A percentile compares a stretch with the other conserved stretches of the same genome.
phyloP scores from a whole-genome alignment of 2,888 invertebrate genomes.

The Agrochola lychnidis region DNA sequence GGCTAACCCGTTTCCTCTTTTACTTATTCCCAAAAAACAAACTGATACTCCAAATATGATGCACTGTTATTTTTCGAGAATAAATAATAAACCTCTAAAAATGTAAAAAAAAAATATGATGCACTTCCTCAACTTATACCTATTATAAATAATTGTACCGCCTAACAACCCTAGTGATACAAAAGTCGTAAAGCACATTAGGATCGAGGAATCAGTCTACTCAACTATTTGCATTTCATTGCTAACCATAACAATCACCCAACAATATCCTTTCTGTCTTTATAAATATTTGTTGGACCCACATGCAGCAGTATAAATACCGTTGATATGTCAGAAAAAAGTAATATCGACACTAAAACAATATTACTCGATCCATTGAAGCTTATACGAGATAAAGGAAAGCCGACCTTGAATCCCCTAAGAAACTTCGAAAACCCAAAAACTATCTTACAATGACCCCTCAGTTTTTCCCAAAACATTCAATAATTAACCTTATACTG shows the following conservation, averaged over 20 bases:
- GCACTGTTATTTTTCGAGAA: no score
- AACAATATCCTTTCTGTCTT: not conserved
- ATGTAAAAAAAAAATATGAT: no score
- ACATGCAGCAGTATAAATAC: not conserved
- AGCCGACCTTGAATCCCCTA: constrained; percentile 33
- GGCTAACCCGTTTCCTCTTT: no score
- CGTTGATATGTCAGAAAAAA: constrained; percentile 6
- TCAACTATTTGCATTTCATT: not conserved
- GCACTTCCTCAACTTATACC: no score
- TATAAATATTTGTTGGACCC: not conserved
- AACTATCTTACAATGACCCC: not conserved
- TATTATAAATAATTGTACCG: not conserved
- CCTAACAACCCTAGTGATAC: not conserved
- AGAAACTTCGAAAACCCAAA: constrained; percentile 16
- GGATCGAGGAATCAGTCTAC: not conserved
- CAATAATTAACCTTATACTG: accelerated
- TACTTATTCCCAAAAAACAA: no score
- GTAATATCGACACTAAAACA: constrained; percentile 6
- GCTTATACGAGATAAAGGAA: constrained; percentile 21
- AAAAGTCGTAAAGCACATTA: not conserved
- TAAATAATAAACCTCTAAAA: no score
- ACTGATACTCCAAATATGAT: no score
- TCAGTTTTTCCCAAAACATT: not conserved
- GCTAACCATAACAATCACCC: not conserved
- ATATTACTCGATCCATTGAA: constrained; percentile 30